These are phyloP conservation scores for Rutpela maculata DNA, from an alignment of 2,888 invertebrate genomes.

Conservation along the genomic window DNA sequence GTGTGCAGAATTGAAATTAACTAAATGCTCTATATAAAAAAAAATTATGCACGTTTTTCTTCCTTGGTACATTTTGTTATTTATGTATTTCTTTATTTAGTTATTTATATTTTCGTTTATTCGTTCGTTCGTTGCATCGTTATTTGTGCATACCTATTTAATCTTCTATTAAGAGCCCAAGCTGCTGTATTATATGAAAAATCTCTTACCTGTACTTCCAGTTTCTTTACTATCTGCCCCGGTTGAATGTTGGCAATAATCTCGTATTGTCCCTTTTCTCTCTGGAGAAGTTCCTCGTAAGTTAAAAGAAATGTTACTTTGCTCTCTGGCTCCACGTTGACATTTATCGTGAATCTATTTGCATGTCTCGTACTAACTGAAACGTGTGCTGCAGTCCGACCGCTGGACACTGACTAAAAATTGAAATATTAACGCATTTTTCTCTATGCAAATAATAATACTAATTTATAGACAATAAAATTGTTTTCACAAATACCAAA, in stretches of 20 bases:
- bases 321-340: conserved; percentile 79
- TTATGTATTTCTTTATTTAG: no score
- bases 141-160: no score
- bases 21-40: no score
- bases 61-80: no score
- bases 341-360: conserved; percentile 80
- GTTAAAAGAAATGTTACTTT: conserved; percentile 81
- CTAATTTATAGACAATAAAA: no score
- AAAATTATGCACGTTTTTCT: no score
- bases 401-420: conserved; percentile 75
- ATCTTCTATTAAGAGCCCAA: no score
- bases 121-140: no score
- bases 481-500: no score
- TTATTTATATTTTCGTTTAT: no score
- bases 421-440: background rate
- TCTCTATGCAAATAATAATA: no score
- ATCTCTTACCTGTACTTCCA: conserved; percentile 76
- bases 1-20: no score
- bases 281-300: conserved; percentile 82
- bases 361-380: conserved; percentile 80
- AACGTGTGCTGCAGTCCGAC: conserved; percentile 78
- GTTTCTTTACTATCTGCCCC: conserved; percentile 78
- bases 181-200: background rate
- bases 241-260: conserved; percentile 81
- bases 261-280: conserved; percentile 80